Conservation (phyloP, 2,888 invertebrate species). For the Didymodactylos carnosus region DNA sequence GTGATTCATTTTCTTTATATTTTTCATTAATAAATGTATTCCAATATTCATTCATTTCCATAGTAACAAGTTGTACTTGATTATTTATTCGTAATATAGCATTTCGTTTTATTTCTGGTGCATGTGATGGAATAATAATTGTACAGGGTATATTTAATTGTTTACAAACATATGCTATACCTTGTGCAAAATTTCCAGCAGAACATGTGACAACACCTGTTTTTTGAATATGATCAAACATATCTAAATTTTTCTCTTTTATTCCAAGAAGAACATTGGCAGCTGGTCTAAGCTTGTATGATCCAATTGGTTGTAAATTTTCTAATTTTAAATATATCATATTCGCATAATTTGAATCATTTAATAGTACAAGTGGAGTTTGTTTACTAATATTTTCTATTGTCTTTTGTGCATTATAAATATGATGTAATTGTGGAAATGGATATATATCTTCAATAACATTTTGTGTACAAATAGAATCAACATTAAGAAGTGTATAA, state of each 20-base stretch:
- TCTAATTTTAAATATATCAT: conserved; percentile 28
- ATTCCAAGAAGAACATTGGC: conserved; percentile 20
- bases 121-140: conserved; percentile 24
- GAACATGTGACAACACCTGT: conserved; percentile 27
- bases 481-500: too few relatives aligned
- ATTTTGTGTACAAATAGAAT: too few relatives aligned
- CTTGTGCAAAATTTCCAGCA: conserved; percentile 28
- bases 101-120: conserved; percentile 21
- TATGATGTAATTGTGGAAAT: conserved; percentile 15
- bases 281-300: conserved; percentile 27
- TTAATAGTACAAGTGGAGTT: conserved; percentile 21
- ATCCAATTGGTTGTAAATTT: conserved; percentile 27
- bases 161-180: conserved; percentile 22
- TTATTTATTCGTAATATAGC: conserved; percentile 20
- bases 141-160: conserved; percentile 20
- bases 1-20: conserved; percentile 19
- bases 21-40: conserved; percentile 22
- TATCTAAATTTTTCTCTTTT: conserved; percentile 16
- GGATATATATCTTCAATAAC: too few relatives aligned
- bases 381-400: conserved; percentile 15
- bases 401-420: conserved; percentile 16
- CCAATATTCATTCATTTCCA: conserved; percentile 25
- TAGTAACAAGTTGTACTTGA: conserved; percentile 20
- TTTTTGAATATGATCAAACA: too few relatives aligned
- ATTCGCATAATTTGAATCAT: conserved; percentile 12